Conservation (phyloP, 2,888 invertebrate species). For the Pasiphila rectangulata region DNA sequence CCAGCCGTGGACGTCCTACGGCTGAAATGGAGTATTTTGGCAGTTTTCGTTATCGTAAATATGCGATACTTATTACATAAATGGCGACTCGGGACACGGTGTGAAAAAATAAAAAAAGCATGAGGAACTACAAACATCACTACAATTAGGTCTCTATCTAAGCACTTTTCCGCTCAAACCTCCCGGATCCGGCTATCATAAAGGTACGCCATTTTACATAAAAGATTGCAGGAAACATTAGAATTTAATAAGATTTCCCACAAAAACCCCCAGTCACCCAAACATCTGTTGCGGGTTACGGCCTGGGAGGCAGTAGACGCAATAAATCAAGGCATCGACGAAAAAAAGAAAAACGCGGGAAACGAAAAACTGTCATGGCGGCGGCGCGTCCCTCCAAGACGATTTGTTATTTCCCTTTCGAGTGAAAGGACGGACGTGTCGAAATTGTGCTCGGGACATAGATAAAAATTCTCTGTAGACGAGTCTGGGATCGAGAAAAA, state of each 20-base stretch:
- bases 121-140: no score
- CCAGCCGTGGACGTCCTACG: no score
- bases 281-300: conserved; percentile 55
- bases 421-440: conserved; percentile 35
- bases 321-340: conserved; percentile 51
- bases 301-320: conserved; percentile 44
- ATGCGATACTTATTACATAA: no score
- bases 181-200: conserved; percentile 4
- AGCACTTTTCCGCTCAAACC: conserved; percentile 1
- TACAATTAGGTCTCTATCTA: background rate
- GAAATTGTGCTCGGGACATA: no score
- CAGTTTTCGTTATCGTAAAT: no score
- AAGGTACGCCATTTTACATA: conserved; percentile 13
- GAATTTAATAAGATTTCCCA: conserved; percentile 29
- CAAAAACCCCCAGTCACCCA: conserved; percentile 33
- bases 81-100: no score
- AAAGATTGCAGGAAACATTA: conserved; percentile 31
- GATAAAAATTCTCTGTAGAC: no score
- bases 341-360: conserved; percentile 39
- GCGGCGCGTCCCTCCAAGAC: conserved; percentile 33
- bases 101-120: background rate
- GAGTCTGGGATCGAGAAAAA: conserved; percentile 28
- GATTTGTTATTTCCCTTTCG: conserved; percentile 49
- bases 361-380: conserved; percentile 48
- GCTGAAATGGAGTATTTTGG: no score